Evolutionary conservation across 1,140 invertebrate genomes (phyloP).

Genomic region (Drosophila tristis): DNA sequence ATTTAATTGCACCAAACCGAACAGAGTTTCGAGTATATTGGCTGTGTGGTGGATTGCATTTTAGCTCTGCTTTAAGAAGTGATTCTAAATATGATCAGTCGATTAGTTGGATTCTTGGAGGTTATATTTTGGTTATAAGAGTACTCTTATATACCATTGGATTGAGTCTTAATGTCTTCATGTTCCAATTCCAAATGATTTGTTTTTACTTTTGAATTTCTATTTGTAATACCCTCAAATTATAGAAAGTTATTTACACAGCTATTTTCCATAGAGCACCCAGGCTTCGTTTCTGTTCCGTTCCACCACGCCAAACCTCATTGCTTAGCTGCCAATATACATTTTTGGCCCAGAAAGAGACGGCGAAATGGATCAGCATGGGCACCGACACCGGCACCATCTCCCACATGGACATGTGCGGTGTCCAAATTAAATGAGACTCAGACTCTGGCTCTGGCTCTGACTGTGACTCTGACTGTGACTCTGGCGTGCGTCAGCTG

Average conservation of each 20-base stretch:
- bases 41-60: conserved; percentile 18
- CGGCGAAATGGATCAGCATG: conserved; percentile 33
- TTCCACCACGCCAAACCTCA: neutral
- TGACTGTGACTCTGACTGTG: neutral
- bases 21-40: conserved; percentile 12
- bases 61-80: too few species aligned
- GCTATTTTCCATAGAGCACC: conserved; percentile 1
- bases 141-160: too few species aligned
- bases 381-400: neutral
- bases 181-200: neutral
- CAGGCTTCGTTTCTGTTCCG: neutral
- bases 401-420: conserved; percentile 47
- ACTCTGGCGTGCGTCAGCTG: conserved; percentile 26
- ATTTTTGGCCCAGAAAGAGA: conserved; percentile 38
- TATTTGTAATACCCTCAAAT: too few species aligned
- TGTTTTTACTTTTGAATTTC: too few species aligned
- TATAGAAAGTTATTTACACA: neutral
- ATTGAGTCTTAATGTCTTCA: neutral
- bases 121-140: too few species aligned
- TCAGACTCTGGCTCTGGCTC: conserved; percentile 14
- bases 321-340: conserved; percentile 19
- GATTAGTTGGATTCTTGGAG: too few species aligned
- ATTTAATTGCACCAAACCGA: neutral
- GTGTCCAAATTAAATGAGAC: conserved; percentile 54
- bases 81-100: too few species aligned